Evolutionary conservation across 2,888 invertebrate species (phyloP).

Genomic region (Tinea trinotella): DNA sequence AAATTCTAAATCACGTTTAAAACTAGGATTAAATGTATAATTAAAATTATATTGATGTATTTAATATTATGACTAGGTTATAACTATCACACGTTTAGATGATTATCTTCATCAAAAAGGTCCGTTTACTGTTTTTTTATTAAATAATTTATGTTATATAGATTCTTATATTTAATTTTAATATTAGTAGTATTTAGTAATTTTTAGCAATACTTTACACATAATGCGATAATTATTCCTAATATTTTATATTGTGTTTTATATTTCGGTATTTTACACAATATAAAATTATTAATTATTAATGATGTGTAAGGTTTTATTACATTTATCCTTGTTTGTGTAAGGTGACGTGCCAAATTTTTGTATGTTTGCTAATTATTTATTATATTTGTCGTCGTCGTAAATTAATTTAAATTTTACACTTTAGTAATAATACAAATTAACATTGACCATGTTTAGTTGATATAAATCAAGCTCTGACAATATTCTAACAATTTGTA

Average conservation of each 20-base stretch:
- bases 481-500: neutral
- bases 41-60: slow-evolving; percentile 37
- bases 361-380: neutral
- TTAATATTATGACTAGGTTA: neutral
- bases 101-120: neutral
- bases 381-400: neutral
- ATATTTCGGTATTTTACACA: slow-evolving; percentile 34
- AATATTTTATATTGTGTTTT: neutral
- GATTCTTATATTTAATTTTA: neutral
- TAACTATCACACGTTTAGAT: neutral
- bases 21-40: slow-evolving; percentile 38
- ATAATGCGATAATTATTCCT: too few relatives aligned
- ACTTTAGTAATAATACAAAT: neutral
- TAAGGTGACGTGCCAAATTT: neutral
- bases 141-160: neutral
- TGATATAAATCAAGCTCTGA: neutral
- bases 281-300: slow-evolving; percentile 31
- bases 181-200: neutral
- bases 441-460: neutral
- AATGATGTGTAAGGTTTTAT: slow-evolving; percentile 24
- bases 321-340: neutral
- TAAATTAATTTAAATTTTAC: slow-evolving; percentile 4
- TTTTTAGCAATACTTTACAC: too few relatives aligned
- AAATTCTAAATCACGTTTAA: slow-evolving; percentile 68
- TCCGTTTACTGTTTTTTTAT: neutral